Evolutionary conservation across 2,113 vertebrate genomes (phyloP).

Genomic region (Oenanthe melanoleuca): DNA sequence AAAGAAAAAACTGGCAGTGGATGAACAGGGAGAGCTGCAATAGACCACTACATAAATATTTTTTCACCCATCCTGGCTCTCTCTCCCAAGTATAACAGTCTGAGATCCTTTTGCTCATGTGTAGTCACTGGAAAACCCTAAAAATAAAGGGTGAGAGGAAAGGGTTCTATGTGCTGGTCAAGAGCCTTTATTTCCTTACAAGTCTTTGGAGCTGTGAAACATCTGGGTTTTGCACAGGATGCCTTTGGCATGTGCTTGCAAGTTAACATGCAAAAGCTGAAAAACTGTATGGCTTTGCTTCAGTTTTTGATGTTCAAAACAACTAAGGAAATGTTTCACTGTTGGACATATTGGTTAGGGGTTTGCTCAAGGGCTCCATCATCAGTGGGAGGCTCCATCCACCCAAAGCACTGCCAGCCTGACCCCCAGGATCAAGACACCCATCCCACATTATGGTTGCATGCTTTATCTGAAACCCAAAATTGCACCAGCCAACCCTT

Average conservation of each 20-base stretch:
- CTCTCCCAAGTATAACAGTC: neutral
- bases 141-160: neutral
- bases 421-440: neutral
- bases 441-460: neutral
- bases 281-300: neutral
- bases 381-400: neutral
- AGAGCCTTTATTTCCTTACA: neutral
- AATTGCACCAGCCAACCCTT: neutral
- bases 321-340: neutral
- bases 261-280: neutral
- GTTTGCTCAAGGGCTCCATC: neutral
- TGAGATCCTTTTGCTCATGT: neutral
- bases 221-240: neutral
- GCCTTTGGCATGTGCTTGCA: neutral
- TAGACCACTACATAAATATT: neutral
- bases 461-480: neutral
- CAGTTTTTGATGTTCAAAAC: neutral
- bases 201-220: neutral
- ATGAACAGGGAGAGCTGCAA: neutral
- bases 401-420: neutral
- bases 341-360: neutral
- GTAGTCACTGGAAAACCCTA: neutral
- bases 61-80: neutral
- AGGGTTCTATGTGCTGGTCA: neutral
- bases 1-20: neutral